A percentile compares a stretch with the other conserved stretches of the same genome.
Conservation (phyloP, 2,888 invertebrate species). For the Drosophila mayaguana region DNA sequence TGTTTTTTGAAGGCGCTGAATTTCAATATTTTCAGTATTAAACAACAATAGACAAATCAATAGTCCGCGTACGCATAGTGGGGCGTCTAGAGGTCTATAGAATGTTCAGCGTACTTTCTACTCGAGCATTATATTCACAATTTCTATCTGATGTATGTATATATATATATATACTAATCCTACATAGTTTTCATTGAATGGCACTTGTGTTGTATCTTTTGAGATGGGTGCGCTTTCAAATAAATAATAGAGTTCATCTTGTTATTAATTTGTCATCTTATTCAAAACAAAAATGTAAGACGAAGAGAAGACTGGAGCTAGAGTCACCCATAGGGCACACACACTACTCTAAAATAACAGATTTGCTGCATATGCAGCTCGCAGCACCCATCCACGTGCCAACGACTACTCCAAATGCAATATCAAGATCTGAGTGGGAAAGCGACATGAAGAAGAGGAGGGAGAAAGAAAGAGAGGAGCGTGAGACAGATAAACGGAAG, state of each 20-base stretch:
- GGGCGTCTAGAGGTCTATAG: too few species aligned
- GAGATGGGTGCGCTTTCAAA: background rate
- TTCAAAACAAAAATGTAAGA: background rate
- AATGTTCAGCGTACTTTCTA: too few species aligned
- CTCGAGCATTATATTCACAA: too few species aligned
- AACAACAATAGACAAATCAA: too few species aligned
- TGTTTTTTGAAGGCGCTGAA: too few species aligned
- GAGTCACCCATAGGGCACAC: background rate
- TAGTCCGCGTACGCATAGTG: too few species aligned
- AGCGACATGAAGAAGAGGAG: background rate
- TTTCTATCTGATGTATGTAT: too few species aligned
- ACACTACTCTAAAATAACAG: background rate
- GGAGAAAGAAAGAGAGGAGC: background rate
- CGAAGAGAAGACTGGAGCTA: background rate
- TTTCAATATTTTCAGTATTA: too few species aligned
- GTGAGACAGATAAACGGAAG: conserved; percentile 27
- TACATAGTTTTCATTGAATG: background rate
- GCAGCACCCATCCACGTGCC: conserved; percentile 11
- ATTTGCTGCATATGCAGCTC: conserved; percentile 17
- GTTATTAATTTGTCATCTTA: background rate
- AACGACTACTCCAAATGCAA: conserved; percentile 6
- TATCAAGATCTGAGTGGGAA: conserved; percentile 11
- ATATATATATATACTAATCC: too few species aligned
- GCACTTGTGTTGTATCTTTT: background rate
- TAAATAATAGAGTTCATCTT: background rate